Evolutionary conservation across 2,113 vertebrate genomes (phyloP).

Genomic region (Dunckerocampus dactyliophorus): DNA sequence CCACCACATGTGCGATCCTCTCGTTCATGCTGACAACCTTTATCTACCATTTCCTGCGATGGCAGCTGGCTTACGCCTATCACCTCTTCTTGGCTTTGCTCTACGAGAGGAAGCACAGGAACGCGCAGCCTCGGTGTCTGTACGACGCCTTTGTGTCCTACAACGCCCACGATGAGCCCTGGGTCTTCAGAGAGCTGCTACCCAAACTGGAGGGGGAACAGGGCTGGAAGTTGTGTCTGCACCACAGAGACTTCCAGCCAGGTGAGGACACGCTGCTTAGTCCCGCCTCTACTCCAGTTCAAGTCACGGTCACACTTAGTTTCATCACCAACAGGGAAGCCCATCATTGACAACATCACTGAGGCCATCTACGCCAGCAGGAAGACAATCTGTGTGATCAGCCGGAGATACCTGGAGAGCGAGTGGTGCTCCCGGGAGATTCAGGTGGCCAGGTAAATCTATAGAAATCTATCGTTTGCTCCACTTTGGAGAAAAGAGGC

Average conservation of each 20-base stretch:
- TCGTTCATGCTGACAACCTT: conserved; percentile 51
- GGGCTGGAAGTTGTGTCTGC: conserved; percentile 74
- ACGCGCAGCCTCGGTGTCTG: conserved; percentile 22
- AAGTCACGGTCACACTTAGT: conserved; percentile 3
- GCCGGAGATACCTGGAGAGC: conserved; percentile 66
- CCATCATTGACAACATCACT: conserved; percentile 75
- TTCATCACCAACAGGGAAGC: conserved; percentile 45
- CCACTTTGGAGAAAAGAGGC: too few species aligned
- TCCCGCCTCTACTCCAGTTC: conserved; percentile 6
- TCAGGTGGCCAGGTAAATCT: conserved; percentile 68
- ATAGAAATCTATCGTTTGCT: neutral
- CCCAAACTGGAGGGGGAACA: conserved; percentile 71
- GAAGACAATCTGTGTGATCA: conserved; percentile 76
- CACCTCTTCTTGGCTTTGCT: conserved; percentile 67
- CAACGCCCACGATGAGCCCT: conserved; percentile 67
- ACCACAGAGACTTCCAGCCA: conserved; percentile 77
- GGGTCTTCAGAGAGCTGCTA: conserved; percentile 66
- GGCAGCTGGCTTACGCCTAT: conserved; percentile 67
- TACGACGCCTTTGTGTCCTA: conserved; percentile 79
- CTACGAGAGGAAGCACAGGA: conserved; percentile 51
- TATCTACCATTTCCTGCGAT: conserved; percentile 60
- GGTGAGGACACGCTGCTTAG: conserved; percentile 36
- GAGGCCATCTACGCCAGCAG: conserved; percentile 74
- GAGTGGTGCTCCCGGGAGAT: conserved; percentile 78
- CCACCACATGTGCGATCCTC: conserved; percentile 28